Evolutionary conservation across 2,888 invertebrate species (phyloP).

Genomic region (Hetaerina titia): DNA sequence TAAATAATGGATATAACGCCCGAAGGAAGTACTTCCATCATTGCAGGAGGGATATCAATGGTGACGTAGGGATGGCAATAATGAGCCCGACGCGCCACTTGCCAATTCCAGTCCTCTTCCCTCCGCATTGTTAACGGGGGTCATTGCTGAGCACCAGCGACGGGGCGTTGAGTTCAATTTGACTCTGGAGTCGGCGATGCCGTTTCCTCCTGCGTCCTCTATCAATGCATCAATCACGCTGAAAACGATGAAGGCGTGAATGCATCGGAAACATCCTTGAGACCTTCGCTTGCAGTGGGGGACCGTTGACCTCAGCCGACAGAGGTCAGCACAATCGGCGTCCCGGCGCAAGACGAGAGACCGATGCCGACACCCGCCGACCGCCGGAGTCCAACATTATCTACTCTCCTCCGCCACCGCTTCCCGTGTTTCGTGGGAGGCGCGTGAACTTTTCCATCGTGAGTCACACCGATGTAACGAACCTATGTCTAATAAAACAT

Average conservation of each 20-base stretch:
- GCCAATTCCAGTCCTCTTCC: not conserved
- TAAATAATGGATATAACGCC: no score
- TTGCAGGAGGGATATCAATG: no score
- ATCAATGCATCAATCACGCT: not conserved
- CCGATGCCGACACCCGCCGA: not conserved
- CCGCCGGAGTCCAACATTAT: not conserved
- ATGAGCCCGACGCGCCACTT: not conserved
- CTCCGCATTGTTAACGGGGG: not conserved
- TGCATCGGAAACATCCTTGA: not conserved
- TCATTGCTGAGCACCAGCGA: not conserved
- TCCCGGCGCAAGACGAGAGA: not conserved
- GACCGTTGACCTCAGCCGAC: not conserved
- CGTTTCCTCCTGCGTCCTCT: not conserved
- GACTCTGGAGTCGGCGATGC: not conserved
- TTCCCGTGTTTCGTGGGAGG: not conserved
- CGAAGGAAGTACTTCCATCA: no score
- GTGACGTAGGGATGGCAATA: not conserved
- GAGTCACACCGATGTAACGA: not conserved
- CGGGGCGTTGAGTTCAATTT: not conserved
- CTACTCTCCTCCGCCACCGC: not conserved
- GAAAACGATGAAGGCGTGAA: not conserved
- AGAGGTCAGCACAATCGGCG: not conserved
- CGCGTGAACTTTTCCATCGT: not conserved
- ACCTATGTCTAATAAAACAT: no score
- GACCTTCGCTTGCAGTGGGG: not conserved